phyloP scores from a whole-genome alignment of 2,113 vertebrate species.

The Strix aluco region DNA sequence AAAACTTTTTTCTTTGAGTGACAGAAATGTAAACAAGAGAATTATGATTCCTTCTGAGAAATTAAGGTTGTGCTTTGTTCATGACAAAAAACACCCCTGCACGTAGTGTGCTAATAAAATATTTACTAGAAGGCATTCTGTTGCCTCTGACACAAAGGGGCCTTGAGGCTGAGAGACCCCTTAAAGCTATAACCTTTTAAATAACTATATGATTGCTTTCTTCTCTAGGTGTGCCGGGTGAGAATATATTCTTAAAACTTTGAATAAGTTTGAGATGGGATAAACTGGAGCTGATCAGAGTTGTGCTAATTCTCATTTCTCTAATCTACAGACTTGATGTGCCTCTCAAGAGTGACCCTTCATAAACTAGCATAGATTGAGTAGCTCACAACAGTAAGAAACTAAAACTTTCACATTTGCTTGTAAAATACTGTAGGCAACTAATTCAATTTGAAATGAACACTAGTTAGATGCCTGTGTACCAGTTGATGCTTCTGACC shows the following conservation, averaged over 20 bases:
- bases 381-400: not conserved
- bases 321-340: not conserved
- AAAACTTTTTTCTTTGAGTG: constrained; percentile 38
- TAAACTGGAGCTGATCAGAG: not conserved
- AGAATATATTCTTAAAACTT: constrained; percentile 6
- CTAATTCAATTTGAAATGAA: not conserved
- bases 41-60: constrained; percentile 55
- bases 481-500: not conserved
- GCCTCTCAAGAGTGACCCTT: not conserved
- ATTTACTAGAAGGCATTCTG: constrained; percentile 23
- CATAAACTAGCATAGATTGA: not conserved
- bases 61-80: constrained; percentile 36
- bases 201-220: constrained; percentile 7
- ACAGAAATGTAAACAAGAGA: constrained; percentile 64
- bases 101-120: not conserved
- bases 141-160: not conserved
- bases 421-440: not conserved
- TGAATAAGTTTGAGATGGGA: not conserved
- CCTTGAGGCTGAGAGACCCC: constrained; percentile 6
- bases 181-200: constrained; percentile 41
- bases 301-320: not conserved
- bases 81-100: not conserved
- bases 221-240: not conserved
- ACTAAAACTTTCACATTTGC: not conserved
- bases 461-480: not conserved